Conservation (phyloP, 2,113 vertebrate species). For the Crypturellus undulatus region DNA sequence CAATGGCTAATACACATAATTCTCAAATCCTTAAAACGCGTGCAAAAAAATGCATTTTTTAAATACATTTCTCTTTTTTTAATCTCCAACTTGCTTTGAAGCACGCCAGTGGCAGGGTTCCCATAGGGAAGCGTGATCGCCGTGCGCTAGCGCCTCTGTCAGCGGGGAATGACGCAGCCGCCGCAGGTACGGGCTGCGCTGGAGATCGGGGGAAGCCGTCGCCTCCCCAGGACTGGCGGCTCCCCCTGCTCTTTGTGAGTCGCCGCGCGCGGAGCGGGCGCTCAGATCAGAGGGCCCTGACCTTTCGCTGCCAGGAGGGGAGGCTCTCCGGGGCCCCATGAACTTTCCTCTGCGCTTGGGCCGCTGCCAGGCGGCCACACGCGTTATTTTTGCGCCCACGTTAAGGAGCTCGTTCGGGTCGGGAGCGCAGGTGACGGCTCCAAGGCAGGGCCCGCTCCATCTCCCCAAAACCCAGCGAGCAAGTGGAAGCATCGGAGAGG, state of each 20-base stretch:
- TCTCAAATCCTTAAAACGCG: not conserved
- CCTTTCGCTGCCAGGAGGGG: not conserved
- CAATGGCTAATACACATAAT: not conserved
- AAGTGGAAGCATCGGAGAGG: not conserved
- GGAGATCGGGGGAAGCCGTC: not conserved
- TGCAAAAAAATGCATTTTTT: too few species aligned
- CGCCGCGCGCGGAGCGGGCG: not conserved
- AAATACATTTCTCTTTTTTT: not conserved
- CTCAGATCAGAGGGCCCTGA: not conserved
- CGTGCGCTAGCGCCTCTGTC: too few species aligned
- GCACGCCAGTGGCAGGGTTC: not conserved
- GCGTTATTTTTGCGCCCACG: not conserved
- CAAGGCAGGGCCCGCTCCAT: fast-evolving
- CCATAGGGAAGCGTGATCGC: not conserved
- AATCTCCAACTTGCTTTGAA: not conserved
- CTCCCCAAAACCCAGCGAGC: not conserved
- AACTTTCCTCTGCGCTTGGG: not conserved
- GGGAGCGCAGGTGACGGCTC: fast-evolving
- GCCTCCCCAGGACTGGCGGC: not conserved
- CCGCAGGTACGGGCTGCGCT: not conserved
- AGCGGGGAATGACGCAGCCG: not conserved
- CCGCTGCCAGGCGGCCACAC: constrained; percentile 20
- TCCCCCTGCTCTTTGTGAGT: not conserved
- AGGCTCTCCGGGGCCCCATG: not conserved
- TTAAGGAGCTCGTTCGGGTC: not conserved